Evolutionary conservation across 2,888 invertebrate species (phyloP), one percentile per base, ranked within the genome.

Genomic region (Selenia dentaria): DNA sequence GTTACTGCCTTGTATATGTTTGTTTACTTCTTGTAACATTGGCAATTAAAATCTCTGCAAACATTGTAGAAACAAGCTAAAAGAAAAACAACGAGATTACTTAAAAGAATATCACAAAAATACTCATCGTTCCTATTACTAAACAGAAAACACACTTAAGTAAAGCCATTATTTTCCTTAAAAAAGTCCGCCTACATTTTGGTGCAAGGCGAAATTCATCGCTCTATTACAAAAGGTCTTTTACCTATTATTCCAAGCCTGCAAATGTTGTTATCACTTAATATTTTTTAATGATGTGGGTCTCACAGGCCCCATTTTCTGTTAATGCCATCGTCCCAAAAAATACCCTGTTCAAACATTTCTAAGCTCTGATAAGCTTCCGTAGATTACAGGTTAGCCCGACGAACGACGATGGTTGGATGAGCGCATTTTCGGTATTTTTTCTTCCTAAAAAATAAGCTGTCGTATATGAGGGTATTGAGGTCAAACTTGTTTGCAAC

Each of bases 281-380:
- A 45, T 45, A 11, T 46, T 43, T 46, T n/a, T 35, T 46, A 40
- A 46, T 46, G 35, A 40, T 26, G 45, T 31, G 29, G 31, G 25
- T 20, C n/a, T 25, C 28, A 10, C 29, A 12, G 37, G 27, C 14
- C 33, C 35, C 45, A 29, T 45, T 45, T 24, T 22, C 29, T 2
- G 27, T 8, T 27, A 14, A 35, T 14, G 42, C 20, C 14, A 13
- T 33, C 6, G 8, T 16, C 29, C 35, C 3, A 31, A 47, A 46
- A 46, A 47, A 32, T 22, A 9, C 24, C 32, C 14, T 32, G 32
- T 47, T 32, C 32, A 41, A 41, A 41, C 47, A 36, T 33, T 47
- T 41, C 14, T 37, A 28, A 47, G 33, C 26, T 22, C 20, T 32
- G 47, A 47, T 47, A 47, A 47, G 47, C 47, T 5, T 2, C 25